Conservation (phyloP, 2,888 invertebrate genomes). For the Luperina testacea region DNA sequence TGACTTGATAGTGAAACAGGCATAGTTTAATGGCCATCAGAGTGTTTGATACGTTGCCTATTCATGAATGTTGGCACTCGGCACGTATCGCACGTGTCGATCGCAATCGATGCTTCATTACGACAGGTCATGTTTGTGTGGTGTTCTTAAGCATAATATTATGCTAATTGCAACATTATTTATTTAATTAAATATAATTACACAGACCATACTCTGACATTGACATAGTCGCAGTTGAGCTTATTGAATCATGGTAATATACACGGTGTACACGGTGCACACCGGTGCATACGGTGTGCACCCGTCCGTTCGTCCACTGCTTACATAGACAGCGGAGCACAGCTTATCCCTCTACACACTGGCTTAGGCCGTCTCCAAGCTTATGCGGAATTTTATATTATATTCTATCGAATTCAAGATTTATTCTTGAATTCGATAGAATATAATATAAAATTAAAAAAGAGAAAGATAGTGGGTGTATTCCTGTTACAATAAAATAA, state of each 20-base stretch:
- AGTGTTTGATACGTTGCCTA: neutral
- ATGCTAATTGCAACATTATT: constrained; percentile 33
- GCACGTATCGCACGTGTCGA: neutral
- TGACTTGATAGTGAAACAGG: constrained; percentile 4
- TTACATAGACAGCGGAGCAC: no score
- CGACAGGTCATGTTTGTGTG: constrained; percentile 39
- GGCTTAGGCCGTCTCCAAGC: no score
- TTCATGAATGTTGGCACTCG: constrained; percentile 3
- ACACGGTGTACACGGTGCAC: no score
- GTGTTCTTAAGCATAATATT: constrained; percentile 9
- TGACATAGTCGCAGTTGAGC: constrained; percentile 5
- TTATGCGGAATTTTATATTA: no score
- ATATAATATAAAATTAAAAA: no score
- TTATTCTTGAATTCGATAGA: no score
- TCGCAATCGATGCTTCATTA: constrained; percentile 13
- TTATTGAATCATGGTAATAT: neutral
- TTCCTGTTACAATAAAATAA: no score
- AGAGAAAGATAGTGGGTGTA: neutral
- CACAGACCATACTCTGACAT: constrained; percentile 48
- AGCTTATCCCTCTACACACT: no score
- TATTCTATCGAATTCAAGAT: no score
- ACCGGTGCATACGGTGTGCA: no score
- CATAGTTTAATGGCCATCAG: neutral
- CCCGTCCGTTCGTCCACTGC: neutral
- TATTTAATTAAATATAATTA: constrained; percentile 27